Evolutionary conservation across 2,113 vertebrate genomes (phyloP).

Genomic region (Scopus umbretta): DNA sequence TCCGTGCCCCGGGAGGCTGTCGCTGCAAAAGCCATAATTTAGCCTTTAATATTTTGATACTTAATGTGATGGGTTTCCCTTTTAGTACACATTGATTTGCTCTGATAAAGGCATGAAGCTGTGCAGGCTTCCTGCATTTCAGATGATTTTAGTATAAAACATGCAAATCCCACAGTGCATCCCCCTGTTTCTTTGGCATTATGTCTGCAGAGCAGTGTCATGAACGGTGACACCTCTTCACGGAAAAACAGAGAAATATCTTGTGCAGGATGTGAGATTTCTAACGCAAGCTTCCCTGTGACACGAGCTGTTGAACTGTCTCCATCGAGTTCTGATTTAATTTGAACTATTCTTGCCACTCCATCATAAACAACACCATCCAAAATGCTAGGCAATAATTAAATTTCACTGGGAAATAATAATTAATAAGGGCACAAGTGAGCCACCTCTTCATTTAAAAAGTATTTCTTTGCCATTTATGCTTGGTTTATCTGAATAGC

Average conservation of each 20-base stretch:
- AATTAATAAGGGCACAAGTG: conserved; percentile 31
- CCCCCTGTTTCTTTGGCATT: background rate
- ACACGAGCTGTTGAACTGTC: conserved; percentile 39
- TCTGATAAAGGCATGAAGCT: background rate
- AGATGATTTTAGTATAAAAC: background rate
- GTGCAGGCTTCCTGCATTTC: background rate
- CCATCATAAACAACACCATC: background rate
- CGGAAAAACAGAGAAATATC: background rate
- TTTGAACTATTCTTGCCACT: background rate
- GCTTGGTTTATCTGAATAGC: background rate
- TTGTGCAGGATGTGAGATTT: background rate
- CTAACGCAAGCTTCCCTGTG: background rate
- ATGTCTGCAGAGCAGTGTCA: background rate
- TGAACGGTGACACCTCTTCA: background rate
- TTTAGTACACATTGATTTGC: background rate
- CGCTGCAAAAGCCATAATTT: background rate
- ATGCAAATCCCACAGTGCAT: conserved; percentile 16
- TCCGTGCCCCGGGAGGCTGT: background rate
- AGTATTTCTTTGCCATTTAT: conserved; percentile 13
- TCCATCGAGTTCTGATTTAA: background rate
- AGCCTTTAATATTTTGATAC: conserved; percentile 22
- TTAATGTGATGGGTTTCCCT: background rate
- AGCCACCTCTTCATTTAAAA: conserved; percentile 29
- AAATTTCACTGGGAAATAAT: conserved; percentile 18
- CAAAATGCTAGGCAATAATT: conserved; percentile 16